phyloP scores from a whole-genome alignment of 2,888 invertebrate species.

The Scaptomyza reducta region DNA sequence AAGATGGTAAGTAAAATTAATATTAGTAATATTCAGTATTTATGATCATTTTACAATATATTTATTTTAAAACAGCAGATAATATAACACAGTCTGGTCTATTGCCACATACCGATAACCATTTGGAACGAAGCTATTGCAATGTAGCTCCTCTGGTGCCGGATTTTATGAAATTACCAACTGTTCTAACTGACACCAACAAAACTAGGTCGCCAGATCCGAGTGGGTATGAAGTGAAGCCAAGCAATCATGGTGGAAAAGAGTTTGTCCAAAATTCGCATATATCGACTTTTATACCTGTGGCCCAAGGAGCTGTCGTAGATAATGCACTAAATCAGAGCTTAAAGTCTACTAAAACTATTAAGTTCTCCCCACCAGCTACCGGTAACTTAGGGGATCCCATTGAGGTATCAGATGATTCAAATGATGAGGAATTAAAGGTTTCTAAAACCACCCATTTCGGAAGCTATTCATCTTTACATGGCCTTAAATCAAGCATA shows the following conservation, averaged over 20 bases:
- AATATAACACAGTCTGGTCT: constrained; percentile 10
- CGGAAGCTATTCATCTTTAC: not conserved
- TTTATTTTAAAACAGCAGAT: constrained; percentile 16
- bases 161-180: constrained; percentile 76
- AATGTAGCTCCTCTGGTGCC: constrained; percentile 83
- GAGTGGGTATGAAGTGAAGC: constrained; percentile 4
- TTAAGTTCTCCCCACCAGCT: constrained; percentile 20
- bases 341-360: constrained; percentile 6
- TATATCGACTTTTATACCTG: constrained; percentile 2
- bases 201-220: constrained; percentile 14
- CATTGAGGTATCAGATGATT: constrained; percentile 81
- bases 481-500: constrained; percentile 17
- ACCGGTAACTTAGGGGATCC: constrained; percentile 76
- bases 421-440: constrained; percentile 53
- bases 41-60: constrained; percentile 1
- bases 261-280: constrained; percentile 4
- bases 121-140: constrained; percentile 78
- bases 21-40: not conserved
- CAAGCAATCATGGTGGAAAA: constrained; percentile 7
- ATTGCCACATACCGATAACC: constrained; percentile 15
- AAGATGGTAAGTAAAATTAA: constrained; percentile 33
- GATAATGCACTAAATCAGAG: constrained; percentile 10
- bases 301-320: not conserved
- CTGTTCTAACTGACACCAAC: constrained; percentile 13
- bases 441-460: constrained; percentile 3